phyloP scores from a whole-genome alignment of 2,113 vertebrate genomes.

The Xiphophorus couchianus region DNA sequence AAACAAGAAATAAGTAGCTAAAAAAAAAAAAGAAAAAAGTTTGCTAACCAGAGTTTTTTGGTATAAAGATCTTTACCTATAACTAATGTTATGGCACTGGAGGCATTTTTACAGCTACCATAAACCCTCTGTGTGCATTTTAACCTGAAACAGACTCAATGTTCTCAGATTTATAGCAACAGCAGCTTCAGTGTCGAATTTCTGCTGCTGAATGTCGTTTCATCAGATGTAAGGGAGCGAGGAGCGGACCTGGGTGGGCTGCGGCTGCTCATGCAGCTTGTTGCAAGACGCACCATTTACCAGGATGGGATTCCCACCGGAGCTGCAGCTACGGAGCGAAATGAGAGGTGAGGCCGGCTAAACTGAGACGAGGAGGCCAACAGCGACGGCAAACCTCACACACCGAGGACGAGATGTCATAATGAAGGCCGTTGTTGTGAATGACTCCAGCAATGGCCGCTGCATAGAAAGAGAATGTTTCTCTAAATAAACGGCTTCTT shows the following conservation, averaged over 20 bases:
- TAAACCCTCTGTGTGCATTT: neutral
- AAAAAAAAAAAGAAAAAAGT: too few species aligned
- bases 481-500: constrained; percentile 32
- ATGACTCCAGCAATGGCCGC: constrained; percentile 46
- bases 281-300: constrained; percentile 47
- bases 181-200: neutral
- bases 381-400: constrained; percentile 29
- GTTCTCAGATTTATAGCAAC: neutral
- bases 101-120: neutral
- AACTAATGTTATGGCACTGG: too few species aligned
- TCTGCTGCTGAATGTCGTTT: neutral
- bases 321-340: constrained; percentile 39
- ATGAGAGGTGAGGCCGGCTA: constrained; percentile 34
- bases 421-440: constrained; percentile 55
- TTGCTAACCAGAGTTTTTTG: too few species aligned
- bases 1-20: too few species aligned
- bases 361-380: constrained; percentile 45
- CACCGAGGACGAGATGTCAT: constrained; percentile 27
- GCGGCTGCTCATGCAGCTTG: constrained; percentile 29
- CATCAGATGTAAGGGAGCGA: neutral
- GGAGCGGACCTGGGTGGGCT: neutral
- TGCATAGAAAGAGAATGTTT: constrained; percentile 30
- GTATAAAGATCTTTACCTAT: too few species aligned
- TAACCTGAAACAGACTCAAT: neutral
- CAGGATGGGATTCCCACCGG: constrained; percentile 27